Conservation (phyloP, 2,797 vertebrate genomes). For the Argyrosomus regius region DNA sequence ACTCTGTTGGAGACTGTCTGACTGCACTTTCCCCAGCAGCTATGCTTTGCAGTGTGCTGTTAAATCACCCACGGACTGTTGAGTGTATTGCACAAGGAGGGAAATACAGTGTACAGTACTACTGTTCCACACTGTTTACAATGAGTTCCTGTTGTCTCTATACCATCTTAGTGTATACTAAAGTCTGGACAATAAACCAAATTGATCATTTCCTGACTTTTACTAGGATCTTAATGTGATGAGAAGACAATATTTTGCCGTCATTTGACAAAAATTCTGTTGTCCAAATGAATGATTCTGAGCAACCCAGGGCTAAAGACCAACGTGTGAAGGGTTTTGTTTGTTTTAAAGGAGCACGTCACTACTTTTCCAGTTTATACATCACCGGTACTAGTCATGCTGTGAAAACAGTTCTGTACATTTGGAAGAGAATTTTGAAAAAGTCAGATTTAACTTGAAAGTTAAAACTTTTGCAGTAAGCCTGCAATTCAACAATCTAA, state of each 20-base stretch:
- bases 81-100: slow-evolving; percentile 6
- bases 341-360: too few relatives aligned
- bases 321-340: background rate
- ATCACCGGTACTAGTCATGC: too few relatives aligned
- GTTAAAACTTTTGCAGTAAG: too few relatives aligned
- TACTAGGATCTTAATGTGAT: background rate
- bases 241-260: background rate
- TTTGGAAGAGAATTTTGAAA: too few relatives aligned
- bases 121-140: background rate
- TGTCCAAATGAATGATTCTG: background rate
- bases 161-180: background rate
- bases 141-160: background rate
- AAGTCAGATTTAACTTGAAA: too few relatives aligned
- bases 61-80: slow-evolving; percentile 44
- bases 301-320: background rate
- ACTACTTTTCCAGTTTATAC: too few relatives aligned
- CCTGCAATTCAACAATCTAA: too few relatives aligned
- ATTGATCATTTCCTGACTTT: background rate
- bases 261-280: background rate
- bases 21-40: slow-evolving; percentile 12
- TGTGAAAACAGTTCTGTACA: background rate
- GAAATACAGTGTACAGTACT: background rate
- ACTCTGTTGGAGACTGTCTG: slow-evolving; percentile 22
- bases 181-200: background rate
- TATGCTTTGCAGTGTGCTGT: slow-evolving; percentile 7